phyloP scores from a whole-genome alignment of 2,888 invertebrate species.

The Pristionchus arcanus region DNA sequence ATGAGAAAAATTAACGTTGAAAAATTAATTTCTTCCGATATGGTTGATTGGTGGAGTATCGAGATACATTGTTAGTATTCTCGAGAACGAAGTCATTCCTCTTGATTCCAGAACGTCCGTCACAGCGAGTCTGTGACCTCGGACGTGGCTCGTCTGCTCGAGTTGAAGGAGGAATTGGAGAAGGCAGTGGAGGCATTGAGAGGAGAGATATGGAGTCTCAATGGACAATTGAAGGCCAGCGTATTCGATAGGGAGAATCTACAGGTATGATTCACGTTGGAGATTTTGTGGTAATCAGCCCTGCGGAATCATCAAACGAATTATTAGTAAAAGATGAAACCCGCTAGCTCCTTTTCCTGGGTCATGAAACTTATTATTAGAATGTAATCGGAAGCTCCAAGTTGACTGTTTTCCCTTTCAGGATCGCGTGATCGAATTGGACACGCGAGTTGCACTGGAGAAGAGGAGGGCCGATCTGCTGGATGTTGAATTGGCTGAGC shows the following conservation, averaged over 20 bases:
- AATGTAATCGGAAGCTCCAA: too few species aligned
- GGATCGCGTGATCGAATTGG: constrained; percentile 62
- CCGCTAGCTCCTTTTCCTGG: too few species aligned
- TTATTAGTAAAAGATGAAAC: too few species aligned
- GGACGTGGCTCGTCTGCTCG: constrained; percentile 64
- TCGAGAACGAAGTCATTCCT: neutral
- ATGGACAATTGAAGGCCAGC: constrained; percentile 67
- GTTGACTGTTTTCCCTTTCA: neutral
- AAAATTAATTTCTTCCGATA: too few species aligned
- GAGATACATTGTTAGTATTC: too few species aligned
- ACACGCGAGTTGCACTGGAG: constrained; percentile 62
- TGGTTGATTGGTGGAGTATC: too few species aligned
- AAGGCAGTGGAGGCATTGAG: constrained; percentile 72
- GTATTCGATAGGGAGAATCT: constrained; percentile 52
- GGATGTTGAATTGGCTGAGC: constrained; percentile 68
- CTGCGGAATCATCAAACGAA: too few species aligned
- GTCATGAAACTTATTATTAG: too few species aligned
- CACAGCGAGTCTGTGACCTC: constrained; percentile 57
- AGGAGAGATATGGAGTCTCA: constrained; percentile 76
- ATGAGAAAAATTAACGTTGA: too few species aligned
- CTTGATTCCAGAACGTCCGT: constrained; percentile 24
- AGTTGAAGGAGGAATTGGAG: constrained; percentile 72
- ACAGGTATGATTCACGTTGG: neutral
- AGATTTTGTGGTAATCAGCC: too few species aligned
- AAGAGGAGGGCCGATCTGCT: constrained; percentile 63